Base-by-base conservation (phyloP, 2,888 invertebrate genomes). In the Hyalella azteca region DNA sequence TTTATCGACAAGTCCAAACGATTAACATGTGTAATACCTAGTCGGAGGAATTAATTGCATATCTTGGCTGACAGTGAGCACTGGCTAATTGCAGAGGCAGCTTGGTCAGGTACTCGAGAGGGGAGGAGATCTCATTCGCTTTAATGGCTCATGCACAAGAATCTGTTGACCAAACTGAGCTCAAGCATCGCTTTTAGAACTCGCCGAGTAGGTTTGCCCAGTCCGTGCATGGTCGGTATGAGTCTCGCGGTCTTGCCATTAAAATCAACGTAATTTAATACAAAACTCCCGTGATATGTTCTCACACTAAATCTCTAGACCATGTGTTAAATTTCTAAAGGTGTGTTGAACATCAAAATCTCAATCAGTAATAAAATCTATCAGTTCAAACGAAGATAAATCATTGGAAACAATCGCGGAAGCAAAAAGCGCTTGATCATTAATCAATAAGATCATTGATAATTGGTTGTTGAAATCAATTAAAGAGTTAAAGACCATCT, bases 1-100 rank as follows among this genome's bases (percentile, higher is more conserved):
- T 66, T 66, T 66, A 66, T 66, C 66, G 66, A 66, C 66, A 66
- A 66, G 66, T 66, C 66, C 66, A 66, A 66, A 66, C 66, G 66
- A 66, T 66, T 66, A 66, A 66, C 66, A 66, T 66, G 66, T 66
- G 66, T 66, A 66, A 66, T 66, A 66, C 66, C 66, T 36, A 66
- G 66, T 36, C 66, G 66, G 66, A 66, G 66, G 66, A 66, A 66
- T 66, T 66, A 66, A 66, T 66, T 66, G 66, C 66, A 66, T 29
- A 66, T 66, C 29, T 66, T 39, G 66, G 66, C 66, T 66, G 66
- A 66, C 66, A 66, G 66, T 66, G 66, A 66, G 66, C 66, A 66
- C 66, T 66, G 66, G 66, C 66, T 66, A 66, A 66, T 66, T 66
- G 66, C 66, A 66, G 66, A 66, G 66, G 66, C 66, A 66, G 66